Conservation (phyloP, 2,888 invertebrate genomes). For the Hermaeophaga mercurialis region DNA sequence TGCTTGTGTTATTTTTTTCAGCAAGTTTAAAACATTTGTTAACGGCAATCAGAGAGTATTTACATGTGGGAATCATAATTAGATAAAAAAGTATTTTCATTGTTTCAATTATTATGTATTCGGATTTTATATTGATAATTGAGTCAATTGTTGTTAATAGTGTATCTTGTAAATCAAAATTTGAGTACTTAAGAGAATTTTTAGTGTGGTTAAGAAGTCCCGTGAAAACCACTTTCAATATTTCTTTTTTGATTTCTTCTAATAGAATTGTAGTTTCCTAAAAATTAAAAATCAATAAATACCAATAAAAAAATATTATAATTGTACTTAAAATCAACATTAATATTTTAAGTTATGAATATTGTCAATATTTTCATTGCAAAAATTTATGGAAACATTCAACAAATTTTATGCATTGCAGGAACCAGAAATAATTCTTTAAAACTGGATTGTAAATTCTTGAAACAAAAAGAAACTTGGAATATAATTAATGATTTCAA, state of each 20-base stretch:
- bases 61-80: slow-evolving; percentile 67
- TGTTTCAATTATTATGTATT: slow-evolving; percentile 33
- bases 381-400: too few relatives aligned
- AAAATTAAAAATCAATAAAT: slow-evolving; percentile 21
- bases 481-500: too few relatives aligned
- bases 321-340: too few relatives aligned
- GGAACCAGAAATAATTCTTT: too few relatives aligned
- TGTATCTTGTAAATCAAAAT: slow-evolving; percentile 62
- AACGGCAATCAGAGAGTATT: slow-evolving; percentile 63
- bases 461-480: too few relatives aligned
- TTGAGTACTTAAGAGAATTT: slow-evolving; percentile 60
- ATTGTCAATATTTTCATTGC: too few relatives aligned
- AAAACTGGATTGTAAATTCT: too few relatives aligned
- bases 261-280: slow-evolving; percentile 39
- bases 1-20: slow-evolving; percentile 60
- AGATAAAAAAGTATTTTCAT: slow-evolving; percentile 65
- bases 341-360: too few relatives aligned
- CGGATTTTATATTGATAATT: slow-evolving; percentile 50
- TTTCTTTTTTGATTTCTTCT: slow-evolving; percentile 54
- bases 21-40: slow-evolving; percentile 65
- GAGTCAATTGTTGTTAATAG: slow-evolving; percentile 62
- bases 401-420: too few relatives aligned
- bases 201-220: slow-evolving; percentile 59
- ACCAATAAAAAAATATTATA: too few relatives aligned
- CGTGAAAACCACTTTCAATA: slow-evolving; percentile 57